Evolutionary conservation across 2,888 invertebrate species (phyloP).

Genomic region (Drosophila hamatofila): DNA sequence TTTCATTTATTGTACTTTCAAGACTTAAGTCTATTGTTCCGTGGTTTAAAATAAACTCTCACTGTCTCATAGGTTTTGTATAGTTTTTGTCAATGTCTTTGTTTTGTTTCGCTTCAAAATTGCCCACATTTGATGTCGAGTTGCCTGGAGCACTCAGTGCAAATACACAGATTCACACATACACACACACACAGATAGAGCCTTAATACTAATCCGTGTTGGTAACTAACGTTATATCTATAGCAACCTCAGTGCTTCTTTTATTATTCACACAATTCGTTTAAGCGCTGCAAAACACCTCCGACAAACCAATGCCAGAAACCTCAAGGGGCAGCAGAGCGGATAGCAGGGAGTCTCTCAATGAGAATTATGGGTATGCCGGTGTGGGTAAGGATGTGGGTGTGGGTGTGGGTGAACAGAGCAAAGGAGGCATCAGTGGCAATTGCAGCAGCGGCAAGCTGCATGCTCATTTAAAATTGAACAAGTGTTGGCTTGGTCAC

Average conservation of each 20-base stretch:
- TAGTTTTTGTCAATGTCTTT: conserved; percentile 18
- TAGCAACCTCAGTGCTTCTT: conserved; percentile 55
- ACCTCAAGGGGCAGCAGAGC: conserved; percentile 59
- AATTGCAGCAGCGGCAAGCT: conserved; percentile 52
- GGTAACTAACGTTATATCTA: conserved; percentile 61
- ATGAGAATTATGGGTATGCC: neutral
- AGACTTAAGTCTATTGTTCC: conserved; percentile 16
- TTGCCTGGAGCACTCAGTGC: neutral
- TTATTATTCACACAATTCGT: conserved; percentile 76
- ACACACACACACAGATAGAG: neutral
- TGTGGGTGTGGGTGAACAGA: neutral
- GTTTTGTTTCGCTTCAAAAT: conserved; percentile 1
- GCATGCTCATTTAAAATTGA: conserved; percentile 78
- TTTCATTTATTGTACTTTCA: neutral
- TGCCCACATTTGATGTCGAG: conserved; percentile 2
- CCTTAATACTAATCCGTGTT: conserved; percentile 62
- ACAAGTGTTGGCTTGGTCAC: conserved; percentile 62
- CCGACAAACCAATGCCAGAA: conserved; percentile 48
- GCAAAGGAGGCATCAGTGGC: conserved; percentile 33
- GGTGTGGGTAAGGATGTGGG: neutral
- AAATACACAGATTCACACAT: neutral
- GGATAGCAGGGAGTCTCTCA: conserved; percentile 11
- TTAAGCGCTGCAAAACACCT: conserved; percentile 68
- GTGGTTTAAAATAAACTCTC: conserved; percentile 5
- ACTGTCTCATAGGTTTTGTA: conserved; percentile 11